phyloP scores from a whole-genome alignment of 2,888 invertebrate species.

The Pseudococcus viburni region DNA sequence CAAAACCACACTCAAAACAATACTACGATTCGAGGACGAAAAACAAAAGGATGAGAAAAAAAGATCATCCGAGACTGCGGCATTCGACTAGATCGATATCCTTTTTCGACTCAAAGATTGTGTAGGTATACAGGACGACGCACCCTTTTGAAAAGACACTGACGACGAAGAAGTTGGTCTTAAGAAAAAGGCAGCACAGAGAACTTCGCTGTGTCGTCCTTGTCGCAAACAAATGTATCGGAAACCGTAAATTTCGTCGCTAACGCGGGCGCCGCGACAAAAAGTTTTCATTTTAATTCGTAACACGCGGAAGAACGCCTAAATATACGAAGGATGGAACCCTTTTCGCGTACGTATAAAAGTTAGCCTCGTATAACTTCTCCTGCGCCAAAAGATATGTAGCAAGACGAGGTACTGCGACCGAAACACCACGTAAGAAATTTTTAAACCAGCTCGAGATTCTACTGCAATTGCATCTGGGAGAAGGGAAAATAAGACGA shows the following conservation, averaged over 20 bases:
- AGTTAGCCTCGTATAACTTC: not conserved
- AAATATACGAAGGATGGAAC: not conserved
- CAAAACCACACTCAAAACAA: not conserved
- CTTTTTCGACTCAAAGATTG: not conserved
- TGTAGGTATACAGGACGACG: not conserved
- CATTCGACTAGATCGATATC: not conserved
- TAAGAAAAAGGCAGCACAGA: not conserved
- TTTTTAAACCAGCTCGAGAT: not conserved
- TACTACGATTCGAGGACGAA: not conserved
- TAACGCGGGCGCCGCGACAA: slow-evolving; percentile 13
- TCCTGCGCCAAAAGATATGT: not conserved
- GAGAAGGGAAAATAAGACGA: not conserved
- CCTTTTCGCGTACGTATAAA: not conserved
- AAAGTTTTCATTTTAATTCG: slow-evolving; percentile 36
- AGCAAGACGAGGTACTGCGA: not conserved
- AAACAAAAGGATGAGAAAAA: not conserved
- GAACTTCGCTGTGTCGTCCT: not conserved
- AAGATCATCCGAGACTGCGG: not conserved
- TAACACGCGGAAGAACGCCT: slow-evolving; percentile 30
- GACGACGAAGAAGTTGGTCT: not conserved
- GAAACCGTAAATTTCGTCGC: slow-evolving; percentile 22
- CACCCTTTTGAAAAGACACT: not conserved
- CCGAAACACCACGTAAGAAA: not conserved
- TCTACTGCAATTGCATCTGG: not conserved
- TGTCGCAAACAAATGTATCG: slow-evolving; percentile 44